Evolutionary conservation across 2,888 invertebrate genomes (phyloP), one percentile per base, ranked within the genome.

Genomic region (Chrysolina americana): DNA sequence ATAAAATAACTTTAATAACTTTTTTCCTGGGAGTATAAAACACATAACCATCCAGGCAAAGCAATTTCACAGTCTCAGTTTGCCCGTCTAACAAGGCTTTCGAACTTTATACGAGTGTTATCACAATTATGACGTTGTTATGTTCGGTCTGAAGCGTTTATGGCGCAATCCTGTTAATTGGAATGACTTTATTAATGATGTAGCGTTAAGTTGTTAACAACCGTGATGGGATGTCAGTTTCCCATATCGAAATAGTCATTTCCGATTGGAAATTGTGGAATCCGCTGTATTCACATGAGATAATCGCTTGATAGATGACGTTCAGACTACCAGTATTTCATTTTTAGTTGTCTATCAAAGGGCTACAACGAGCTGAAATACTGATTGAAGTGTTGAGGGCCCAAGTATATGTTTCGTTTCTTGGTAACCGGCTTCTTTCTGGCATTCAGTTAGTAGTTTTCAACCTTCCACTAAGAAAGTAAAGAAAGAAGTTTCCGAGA

Each of bases 161-260:
- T 17, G 50, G 13, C 53, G 23, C 36, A 21, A 53, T 66, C 53
- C 9, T 11, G 47, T 50, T 66, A 50, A 66, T 66, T 66, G 66
- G 15, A 66, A 66, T 41, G 36, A 23, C 66, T 66, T 66, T 53
- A 50, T 66, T 50, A 66, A 66, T 66, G 66, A 36, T 36, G 50
- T 19, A 50, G 28, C 17, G 53, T 36, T 66, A 66, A 53, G 50
- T 66, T 28, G 66, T 66, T 66, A 50, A 50, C 66, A 66, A 66
- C 53, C 36, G 41, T 41, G 66, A 66, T 65, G 41, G 15, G 28
- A 65, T 66, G 17, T 10, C 36, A 36, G 19, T 50, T 48, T n/a
- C 3, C 28, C 8, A 28, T n/a, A 59, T 13, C 28, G n/a, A 59
- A 13, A 59, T 0, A n/a, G 36, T 0, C 28, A 59, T 59, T 59